A percentile compares a stretch with the other conserved stretches of the same genome.
Conservation (phyloP, 2,888 invertebrate species). For the Stenodema calcarata region DNA sequence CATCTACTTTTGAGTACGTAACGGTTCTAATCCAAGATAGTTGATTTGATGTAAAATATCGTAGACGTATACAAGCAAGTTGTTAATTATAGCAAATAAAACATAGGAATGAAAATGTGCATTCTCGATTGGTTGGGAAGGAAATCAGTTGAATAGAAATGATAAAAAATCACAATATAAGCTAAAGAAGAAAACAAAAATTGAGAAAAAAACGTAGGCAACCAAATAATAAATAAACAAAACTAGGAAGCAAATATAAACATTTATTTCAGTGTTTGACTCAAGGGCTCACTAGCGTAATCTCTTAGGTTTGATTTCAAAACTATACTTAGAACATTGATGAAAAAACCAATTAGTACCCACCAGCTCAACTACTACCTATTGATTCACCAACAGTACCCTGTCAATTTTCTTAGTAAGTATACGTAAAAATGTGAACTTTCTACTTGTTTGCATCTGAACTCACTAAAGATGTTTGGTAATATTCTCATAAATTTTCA, state of each 20-base stretch:
- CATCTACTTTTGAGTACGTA: neutral
- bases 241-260: no score
- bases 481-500: no score
- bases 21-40: neutral
- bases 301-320: neutral
- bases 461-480: no score
- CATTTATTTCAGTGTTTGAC: neutral
- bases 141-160: neutral
- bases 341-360: neutral
- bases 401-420: no score
- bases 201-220: no score
- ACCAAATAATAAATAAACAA: no score
- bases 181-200: no score
- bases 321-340: neutral
- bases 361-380: neutral
- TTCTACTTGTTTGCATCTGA: no score
- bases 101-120: neutral
- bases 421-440: no score
- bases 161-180: neutral
- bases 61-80: neutral
- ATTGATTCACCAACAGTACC: neutral
- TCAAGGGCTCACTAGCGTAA: neutral
- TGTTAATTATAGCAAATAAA: neutral
- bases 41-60: neutral
- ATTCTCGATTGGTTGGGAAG: neutral